Conservation (phyloP, 1,140 invertebrate species). For the Drosophila obscura region DNA sequence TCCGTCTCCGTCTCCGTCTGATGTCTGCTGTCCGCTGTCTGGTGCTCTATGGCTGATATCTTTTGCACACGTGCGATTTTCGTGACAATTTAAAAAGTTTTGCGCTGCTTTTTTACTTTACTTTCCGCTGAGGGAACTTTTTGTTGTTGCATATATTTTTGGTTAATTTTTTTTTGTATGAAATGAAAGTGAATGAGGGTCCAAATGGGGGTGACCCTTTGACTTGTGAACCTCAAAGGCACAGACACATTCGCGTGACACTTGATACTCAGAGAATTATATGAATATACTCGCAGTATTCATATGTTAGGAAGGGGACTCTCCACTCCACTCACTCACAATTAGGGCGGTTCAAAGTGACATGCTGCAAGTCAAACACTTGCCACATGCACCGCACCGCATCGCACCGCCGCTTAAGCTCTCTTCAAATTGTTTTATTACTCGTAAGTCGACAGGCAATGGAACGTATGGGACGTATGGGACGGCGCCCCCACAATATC, state of each 20-base stretch:
- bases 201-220: constrained; percentile 55
- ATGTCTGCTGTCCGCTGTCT: too few species aligned
- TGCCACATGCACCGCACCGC: constrained; percentile 47
- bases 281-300: constrained; percentile 20
- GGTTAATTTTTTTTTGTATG: constrained; percentile 24
- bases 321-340: constrained; percentile 6
- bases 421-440: constrained; percentile 70
- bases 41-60: constrained; percentile 36
- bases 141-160: constrained; percentile 16
- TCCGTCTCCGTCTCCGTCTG: too few species aligned
- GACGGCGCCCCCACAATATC: constrained; percentile 46
- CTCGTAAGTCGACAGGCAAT: constrained; percentile 22
- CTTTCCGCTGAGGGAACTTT: constrained; percentile 7
- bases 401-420: constrained; percentile 21
- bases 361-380: constrained; percentile 70
- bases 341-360: constrained; percentile 76
- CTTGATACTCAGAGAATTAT: constrained; percentile 54
- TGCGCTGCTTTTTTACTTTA: constrained; percentile 18
- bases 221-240: constrained; percentile 36
- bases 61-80: constrained; percentile 73
- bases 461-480: too few species aligned
- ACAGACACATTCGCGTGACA: constrained; percentile 61
- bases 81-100: constrained; percentile 72
- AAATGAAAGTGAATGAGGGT: constrained; percentile 67
- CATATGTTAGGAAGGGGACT: neutral